Conservation (phyloP, 2,888 invertebrate genomes). For the Hylaea fasciaria region DNA sequence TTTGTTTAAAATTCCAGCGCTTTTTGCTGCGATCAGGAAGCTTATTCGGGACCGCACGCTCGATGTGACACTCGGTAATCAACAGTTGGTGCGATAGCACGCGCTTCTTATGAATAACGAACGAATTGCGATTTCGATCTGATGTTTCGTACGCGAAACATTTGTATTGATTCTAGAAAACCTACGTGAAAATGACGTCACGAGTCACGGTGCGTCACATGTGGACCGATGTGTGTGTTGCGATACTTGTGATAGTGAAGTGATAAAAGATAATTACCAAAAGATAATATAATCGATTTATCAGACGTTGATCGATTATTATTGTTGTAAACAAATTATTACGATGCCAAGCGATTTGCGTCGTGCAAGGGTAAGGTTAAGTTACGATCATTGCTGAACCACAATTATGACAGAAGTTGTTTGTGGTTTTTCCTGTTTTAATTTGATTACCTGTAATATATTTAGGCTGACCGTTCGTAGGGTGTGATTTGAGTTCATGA, state of each 20-base stretch:
- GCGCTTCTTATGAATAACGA: slow-evolving; percentile 43
- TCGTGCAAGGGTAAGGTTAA: slow-evolving; percentile 66
- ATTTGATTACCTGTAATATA: slow-evolving; percentile 21
- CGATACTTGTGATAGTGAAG: slow-evolving; percentile 41
- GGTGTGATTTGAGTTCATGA: slow-evolving; percentile 5
- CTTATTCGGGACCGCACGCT: slow-evolving; percentile 43
- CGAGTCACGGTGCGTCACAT: not conserved
- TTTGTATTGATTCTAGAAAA: slow-evolving; percentile 16
- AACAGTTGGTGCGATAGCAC: slow-evolving; percentile 53
- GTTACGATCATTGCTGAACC: slow-evolving; percentile 28
- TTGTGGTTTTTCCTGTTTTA: slow-evolving; percentile 28
- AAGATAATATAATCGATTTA: slow-evolving; percentile 42
- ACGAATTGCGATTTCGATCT: slow-evolving; percentile 34
- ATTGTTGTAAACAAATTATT: slow-evolving; percentile 37
- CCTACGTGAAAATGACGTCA: slow-evolving; percentile 23
- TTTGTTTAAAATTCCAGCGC: slow-evolving; percentile 45
- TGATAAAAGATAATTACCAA: slow-evolving; percentile 42
- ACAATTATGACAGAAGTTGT: slow-evolving; percentile 13
- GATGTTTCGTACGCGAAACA: slow-evolving; percentile 12
- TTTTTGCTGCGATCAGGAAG: slow-evolving; percentile 52
- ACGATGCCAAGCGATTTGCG: slow-evolving; percentile 67
- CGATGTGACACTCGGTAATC: slow-evolving; percentile 54
- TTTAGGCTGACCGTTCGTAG: slow-evolving; percentile 17
- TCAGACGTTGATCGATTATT: slow-evolving; percentile 52
- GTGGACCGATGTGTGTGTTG: slow-evolving; percentile 14